Conservation (phyloP, 1,140 invertebrate genomes). For the Centruroides sculpturatus region DNA sequence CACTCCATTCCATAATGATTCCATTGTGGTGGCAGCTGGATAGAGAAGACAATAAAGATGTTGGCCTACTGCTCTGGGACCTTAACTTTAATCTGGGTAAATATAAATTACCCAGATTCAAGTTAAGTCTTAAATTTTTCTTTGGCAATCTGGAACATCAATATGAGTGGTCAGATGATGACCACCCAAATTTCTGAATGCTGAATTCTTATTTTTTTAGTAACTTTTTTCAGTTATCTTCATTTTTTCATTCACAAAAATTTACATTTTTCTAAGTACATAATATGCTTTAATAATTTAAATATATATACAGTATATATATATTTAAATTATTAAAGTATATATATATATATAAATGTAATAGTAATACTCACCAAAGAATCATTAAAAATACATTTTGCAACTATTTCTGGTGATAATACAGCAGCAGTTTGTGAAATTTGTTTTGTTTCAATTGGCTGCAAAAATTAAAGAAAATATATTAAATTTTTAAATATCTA, state of each 20-base stretch:
- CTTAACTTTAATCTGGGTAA: background rate
- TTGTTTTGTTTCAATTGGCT: conserved; percentile 69
- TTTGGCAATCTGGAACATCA: background rate
- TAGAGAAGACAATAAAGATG: background rate
- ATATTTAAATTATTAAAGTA: no score
- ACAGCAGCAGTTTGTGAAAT: conserved; percentile 69
- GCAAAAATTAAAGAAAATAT: background rate
- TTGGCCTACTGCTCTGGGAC: background rate
- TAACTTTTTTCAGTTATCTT: no score
- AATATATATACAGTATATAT: no score
- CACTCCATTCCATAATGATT: background rate
- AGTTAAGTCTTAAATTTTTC: background rate
- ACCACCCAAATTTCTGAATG: no score
- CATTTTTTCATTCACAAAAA: no score
- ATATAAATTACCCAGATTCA: background rate
- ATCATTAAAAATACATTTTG: conserved; percentile 59
- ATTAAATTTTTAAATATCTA: no score
- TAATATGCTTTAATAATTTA: no score
- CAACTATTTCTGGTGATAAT: conserved; percentile 60
- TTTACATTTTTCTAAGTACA: no score
- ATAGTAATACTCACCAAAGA: conserved; percentile 45
- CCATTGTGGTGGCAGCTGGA: background rate
- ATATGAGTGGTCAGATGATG: no score
- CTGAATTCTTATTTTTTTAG: no score
- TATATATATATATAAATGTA: no score